Percentiles rank a stretch among this genome's conserved stretches.
These are phyloP conservation scores for Macrostomum lignano DNA, from an alignment of 1,140 invertebrate genomes.

Conservation along the genomic window DNA sequence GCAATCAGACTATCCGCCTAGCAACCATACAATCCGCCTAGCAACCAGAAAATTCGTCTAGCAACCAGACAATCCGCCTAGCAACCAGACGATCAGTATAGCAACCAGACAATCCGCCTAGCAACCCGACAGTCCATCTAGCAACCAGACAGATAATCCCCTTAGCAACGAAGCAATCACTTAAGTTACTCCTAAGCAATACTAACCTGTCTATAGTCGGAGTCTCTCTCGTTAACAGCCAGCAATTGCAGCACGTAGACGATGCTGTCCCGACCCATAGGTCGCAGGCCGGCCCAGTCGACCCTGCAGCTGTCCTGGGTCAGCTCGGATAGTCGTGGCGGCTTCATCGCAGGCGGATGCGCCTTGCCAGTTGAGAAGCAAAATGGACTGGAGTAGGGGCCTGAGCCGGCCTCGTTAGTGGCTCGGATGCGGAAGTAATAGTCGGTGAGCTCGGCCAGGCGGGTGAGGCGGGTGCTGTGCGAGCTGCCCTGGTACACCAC, in stretches of 20 bases:
- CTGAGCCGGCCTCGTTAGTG: constrained; percentile 48
- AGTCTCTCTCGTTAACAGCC: constrained; percentile 32
- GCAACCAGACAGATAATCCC: too few relatives aligned
- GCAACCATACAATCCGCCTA: too few relatives aligned
- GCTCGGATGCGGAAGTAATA: constrained; percentile 55
- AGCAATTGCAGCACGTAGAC: constrained; percentile 38
- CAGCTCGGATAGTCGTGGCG: too few relatives aligned
- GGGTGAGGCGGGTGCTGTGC: constrained; percentile 44
- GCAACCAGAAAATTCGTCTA: too few relatives aligned
- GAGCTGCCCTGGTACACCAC: constrained; percentile 45
- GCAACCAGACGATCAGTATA: too few relatives aligned
- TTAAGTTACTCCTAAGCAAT: background rate
- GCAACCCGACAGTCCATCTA: too few relatives aligned
- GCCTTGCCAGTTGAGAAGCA: constrained; percentile 41
- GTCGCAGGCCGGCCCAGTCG: constrained; percentile 32
- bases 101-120: too few relatives aligned
- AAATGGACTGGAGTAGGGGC: constrained; percentile 40
- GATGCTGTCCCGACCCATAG: constrained; percentile 34
- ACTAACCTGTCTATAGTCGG: constrained; percentile 34
- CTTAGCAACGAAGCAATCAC: too few relatives aligned
- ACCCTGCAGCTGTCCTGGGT: constrained; percentile 26
- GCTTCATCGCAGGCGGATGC: constrained; percentile 44
- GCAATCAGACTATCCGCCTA: too few relatives aligned
- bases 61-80: too few relatives aligned
- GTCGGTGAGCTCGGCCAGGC: constrained; percentile 42